Percentiles rank a stretch among this genome's conserved stretches.
Evolutionary conservation across 2,888 invertebrate genomes (phyloP).

Genomic region (Poecilobothrus nobilitatus): DNA sequence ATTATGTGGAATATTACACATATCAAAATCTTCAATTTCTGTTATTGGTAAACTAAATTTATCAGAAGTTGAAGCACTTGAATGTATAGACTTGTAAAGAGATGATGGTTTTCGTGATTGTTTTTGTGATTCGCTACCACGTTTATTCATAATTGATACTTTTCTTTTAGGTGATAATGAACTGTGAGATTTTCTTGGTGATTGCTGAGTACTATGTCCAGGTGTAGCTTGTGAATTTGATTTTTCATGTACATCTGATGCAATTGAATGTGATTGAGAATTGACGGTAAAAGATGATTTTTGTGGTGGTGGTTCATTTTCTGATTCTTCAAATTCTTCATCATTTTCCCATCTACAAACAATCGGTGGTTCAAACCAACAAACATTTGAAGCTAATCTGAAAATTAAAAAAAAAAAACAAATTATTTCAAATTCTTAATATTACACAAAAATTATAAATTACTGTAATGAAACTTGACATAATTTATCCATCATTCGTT

Average conservation of each 20-base stretch:
- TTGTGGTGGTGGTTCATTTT: conserved; percentile 30
- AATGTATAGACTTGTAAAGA: conserved; percentile 19
- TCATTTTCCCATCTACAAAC: conserved; percentile 61
- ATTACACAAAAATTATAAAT: conserved; percentile 27
- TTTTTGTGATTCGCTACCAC: conserved; percentile 23
- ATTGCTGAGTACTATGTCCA: neutral
- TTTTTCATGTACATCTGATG: neutral
- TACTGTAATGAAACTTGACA: conserved; percentile 63
- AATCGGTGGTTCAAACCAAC: conserved; percentile 72
- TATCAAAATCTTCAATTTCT: conserved; percentile 39
- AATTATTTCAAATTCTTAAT: neutral
- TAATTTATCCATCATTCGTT: conserved; percentile 64
- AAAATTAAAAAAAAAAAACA: conserved; percentile 12
- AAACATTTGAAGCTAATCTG: conserved; percentile 59
- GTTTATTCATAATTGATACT: conserved; percentile 25
- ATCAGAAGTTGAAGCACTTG: conserved; percentile 13
- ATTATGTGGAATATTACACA: conserved; percentile 36
- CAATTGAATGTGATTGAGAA: neutral
- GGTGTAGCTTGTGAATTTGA: neutral
- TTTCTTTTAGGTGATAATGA: conserved; percentile 13
- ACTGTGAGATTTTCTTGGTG: conserved; percentile 10
- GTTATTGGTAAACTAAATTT: conserved; percentile 26
- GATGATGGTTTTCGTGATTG: conserved; percentile 25
- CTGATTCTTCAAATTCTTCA: conserved; percentile 38
- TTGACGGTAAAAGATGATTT: neutral